These are phyloP conservation scores for Neomorphus geoffroyi DNA, from an alignment of 2,797 vertebrate genomes.

Conservation along the genomic window DNA sequence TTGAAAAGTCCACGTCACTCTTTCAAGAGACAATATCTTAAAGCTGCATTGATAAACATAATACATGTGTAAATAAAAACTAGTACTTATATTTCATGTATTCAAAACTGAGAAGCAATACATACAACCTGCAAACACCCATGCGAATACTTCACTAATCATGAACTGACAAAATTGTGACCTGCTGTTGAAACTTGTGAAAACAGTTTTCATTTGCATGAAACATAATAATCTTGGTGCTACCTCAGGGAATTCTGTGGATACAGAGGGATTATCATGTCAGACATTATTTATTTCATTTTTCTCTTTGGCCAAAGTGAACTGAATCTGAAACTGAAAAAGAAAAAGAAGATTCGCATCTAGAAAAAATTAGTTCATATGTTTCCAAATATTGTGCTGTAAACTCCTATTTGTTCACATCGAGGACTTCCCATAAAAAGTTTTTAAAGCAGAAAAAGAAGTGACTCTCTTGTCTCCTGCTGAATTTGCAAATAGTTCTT, in stretches of 20 bases:
- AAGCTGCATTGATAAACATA: neutral
- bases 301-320: slow-evolving; percentile 6
- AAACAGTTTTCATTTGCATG: neutral
- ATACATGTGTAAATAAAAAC: neutral
- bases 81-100: neutral
- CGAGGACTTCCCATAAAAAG: neutral
- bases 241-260: neutral
- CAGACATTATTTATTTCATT: neutral
- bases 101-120: neutral
- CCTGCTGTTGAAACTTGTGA: neutral
- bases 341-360: neutral
- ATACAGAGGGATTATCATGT: neutral
- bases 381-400: neutral
- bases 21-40: neutral
- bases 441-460: neutral
- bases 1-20: neutral
- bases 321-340: neutral
- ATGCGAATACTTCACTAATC: neutral
- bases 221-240: neutral
- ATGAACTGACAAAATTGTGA: neutral
- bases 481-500: neutral
- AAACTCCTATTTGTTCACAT: neutral
- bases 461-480: neutral
- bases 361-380: neutral
- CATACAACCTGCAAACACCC: neutral